These are phyloP conservation scores for Pheosia tremula DNA, from an alignment of 2,888 invertebrate genomes.

Conservation along the genomic window DNA sequence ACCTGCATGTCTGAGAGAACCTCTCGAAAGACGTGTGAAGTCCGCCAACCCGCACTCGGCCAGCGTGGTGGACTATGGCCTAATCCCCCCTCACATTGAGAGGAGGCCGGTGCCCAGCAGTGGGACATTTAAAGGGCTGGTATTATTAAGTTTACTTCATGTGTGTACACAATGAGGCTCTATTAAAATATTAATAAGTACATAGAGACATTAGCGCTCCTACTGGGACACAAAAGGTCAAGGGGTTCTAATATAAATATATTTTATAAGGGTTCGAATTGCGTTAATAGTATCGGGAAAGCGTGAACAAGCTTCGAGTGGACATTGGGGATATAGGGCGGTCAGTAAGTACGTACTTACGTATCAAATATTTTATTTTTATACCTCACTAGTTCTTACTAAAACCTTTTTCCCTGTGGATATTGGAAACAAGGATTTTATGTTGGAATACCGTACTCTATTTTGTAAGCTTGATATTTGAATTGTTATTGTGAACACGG, in stretches of 20 bases:
- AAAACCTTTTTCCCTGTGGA: constrained; percentile 10
- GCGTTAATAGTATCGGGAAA: constrained; percentile 40
- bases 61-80: no score
- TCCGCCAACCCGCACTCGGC: no score
- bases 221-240: constrained; percentile 28
- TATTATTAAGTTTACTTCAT: no score
- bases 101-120: no score
- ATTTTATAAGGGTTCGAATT: constrained; percentile 48
- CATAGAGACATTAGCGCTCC: constrained; percentile 25
- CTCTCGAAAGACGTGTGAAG: no score
- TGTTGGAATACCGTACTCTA: no score
- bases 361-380: constrained; percentile 20
- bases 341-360: constrained; percentile 16
- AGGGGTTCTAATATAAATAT: constrained; percentile 39
- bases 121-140: no score
- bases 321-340: constrained; percentile 22
- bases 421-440: not conserved
- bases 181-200: constrained; percentile 38
- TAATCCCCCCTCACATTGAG: no score
- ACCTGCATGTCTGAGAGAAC: no score
- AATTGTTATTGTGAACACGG: no score
- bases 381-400: constrained; percentile 14
- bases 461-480: no score
- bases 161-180: constrained; percentile 6
- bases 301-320: constrained; percentile 30